phyloP scores from a whole-genome alignment of 2,797 vertebrate species.

The Melanotaenia maccullochi region DNA sequence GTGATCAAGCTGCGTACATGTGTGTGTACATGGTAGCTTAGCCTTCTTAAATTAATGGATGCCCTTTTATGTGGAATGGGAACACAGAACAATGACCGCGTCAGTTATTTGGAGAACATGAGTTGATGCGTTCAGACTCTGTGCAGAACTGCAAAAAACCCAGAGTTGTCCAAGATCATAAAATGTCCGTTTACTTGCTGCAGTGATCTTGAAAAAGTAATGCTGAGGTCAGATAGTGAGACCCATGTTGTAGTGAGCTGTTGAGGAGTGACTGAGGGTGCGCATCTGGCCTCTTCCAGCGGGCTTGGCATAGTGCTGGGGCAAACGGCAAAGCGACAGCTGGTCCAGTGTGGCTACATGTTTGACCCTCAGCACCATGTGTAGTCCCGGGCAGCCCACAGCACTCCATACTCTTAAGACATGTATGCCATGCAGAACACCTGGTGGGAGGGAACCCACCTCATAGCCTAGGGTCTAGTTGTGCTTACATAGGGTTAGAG shows the following conservation, averaged over 20 bases:
- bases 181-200: slow-evolving; percentile 26
- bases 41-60: slow-evolving; percentile 68
- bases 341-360: slow-evolving; percentile 85
- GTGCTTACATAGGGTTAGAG: slow-evolving; percentile 67
- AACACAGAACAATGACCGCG: slow-evolving; percentile 60
- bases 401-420: slow-evolving; percentile 79
- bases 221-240: slow-evolving; percentile 61
- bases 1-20: slow-evolving; percentile 67
- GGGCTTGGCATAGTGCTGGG: slow-evolving; percentile 69
- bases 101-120: slow-evolving; percentile 57
- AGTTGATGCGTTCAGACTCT: slow-evolving; percentile 24
- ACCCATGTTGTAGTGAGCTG: slow-evolving; percentile 52
- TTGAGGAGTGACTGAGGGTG: slow-evolving; percentile 67
- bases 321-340: slow-evolving; percentile 84
- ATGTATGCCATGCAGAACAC: slow-evolving; percentile 78
- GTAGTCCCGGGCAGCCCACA: slow-evolving; percentile 73
- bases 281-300: slow-evolving; percentile 80
- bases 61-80: slow-evolving; percentile 64
- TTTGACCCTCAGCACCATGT: slow-evolving; percentile 83
- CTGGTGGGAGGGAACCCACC: slow-evolving; percentile 79
- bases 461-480: slow-evolving; percentile 73
- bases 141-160: slow-evolving; percentile 22
- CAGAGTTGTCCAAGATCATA: slow-evolving; percentile 28
- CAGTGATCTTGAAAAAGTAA: slow-evolving; percentile 58
- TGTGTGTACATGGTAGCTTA: slow-evolving; percentile 63